Evolutionary conservation across 1,140 invertebrate genomes (phyloP), one percentile per base, ranked within the genome.

Genomic region (Drosophila dunni): DNA sequence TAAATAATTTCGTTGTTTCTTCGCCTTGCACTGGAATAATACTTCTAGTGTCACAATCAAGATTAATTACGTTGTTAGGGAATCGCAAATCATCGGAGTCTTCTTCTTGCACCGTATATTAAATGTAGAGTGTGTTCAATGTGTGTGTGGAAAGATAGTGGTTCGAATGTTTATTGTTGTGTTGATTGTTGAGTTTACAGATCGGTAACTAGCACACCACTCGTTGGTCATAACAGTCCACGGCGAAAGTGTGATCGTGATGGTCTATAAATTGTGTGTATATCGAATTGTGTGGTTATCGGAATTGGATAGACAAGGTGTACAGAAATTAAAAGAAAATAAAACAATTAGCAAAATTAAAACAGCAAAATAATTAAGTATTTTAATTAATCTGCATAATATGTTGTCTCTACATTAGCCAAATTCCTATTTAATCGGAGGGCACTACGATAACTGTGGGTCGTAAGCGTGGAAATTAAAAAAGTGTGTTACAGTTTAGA

Each of bases 161-260:
- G 81, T 75, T 75, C 66, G 79, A 82, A 75, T 82, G 79, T 78
- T 81, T 20, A 34, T 24, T 58, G 38, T 57, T 50, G 50, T 24
- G 66, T 60, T 79, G 34, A 9, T 38, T 50, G 38, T 53, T 36
- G 53, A 6, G 48, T 65, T 83, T 91, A 92, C 24, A 92, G 79
- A 82, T 92, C 91, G 77, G 91, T 92, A 54, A 92, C 79, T 76
- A 92, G 89, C 73, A 92, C 80, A 75, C 89, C 91, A 42, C 73
- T 65, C 81, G 78, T 78, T 78, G 88, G 91, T 92, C 89, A 92
- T 77, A 92, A 91, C 57, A 85, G 89, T 76, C 90, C 91, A 79
- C 91, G 81, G 68, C 91, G 91, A 75, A 80, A 92, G 79, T 90
- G 89, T 79, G 91, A 92, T 54, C 91, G 88, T 77, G 91, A 91